Evolutionary conservation across 2,797 vertebrate species (phyloP).

Genomic region (Syngnathus rostellatus): DNA sequence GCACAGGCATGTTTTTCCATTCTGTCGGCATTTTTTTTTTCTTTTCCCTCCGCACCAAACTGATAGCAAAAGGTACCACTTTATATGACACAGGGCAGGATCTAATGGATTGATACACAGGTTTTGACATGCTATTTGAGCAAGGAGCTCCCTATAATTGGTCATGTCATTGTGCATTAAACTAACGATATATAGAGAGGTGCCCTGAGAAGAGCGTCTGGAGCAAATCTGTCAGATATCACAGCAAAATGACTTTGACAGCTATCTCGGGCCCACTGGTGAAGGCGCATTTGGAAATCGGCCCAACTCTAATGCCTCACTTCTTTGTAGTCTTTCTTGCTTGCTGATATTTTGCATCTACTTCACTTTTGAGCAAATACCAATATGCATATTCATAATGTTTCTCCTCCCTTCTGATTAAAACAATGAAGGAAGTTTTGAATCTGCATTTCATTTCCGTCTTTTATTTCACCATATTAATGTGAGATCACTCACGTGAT

Average conservation of each 20-base stretch:
- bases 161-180: constrained; percentile 89
- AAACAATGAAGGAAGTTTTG: neutral
- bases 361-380: neutral
- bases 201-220: constrained; percentile 86
- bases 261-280: constrained; percentile 63
- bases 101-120: constrained; percentile 87
- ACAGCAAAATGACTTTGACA: constrained; percentile 77
- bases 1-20: constrained; percentile 66
- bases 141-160: constrained; percentile 88
- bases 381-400: neutral
- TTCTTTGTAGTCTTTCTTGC: constrained; percentile 9
- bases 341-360: neutral
- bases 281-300: constrained; percentile 17
- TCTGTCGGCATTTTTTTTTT: constrained; percentile 57
- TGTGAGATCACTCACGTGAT: neutral
- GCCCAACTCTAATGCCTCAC: constrained; percentile 27
- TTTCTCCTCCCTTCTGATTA: neutral
- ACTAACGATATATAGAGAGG: constrained; percentile 83
- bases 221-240: constrained; percentile 84
- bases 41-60: constrained; percentile 49
- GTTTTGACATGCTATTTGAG: constrained; percentile 93
- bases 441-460: neutral
- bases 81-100: constrained; percentile 79
- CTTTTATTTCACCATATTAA: neutral
- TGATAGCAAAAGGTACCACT: constrained; percentile 78